Evolutionary conservation across 64 coral and sea anemone genomes (phyloP).

Genomic region (Anthopleura sola): DNA sequence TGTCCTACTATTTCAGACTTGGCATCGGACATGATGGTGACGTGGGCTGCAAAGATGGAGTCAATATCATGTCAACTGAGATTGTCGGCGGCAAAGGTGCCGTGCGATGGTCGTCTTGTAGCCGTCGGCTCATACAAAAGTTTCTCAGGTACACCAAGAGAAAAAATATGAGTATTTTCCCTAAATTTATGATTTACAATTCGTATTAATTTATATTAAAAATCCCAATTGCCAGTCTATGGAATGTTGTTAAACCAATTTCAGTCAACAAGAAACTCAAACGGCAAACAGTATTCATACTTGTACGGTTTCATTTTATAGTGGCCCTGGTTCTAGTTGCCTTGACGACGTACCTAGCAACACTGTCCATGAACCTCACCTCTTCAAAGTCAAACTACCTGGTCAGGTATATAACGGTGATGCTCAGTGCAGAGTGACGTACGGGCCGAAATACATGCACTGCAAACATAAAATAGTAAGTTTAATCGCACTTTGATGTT

Average conservation of each 20-base stretch:
- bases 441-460: slow-evolving; percentile 33
- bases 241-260: too few species aligned
- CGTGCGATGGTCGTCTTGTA: slow-evolving; percentile 75
- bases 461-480: slow-evolving; percentile 44
- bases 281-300: too few species aligned
- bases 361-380: slow-evolving; percentile 4
- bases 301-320: neutral
- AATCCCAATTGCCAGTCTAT: too few species aligned
- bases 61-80: slow-evolving; percentile 52
- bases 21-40: slow-evolving; percentile 45
- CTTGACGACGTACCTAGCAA: slow-evolving; percentile 52
- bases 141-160: slow-evolving; percentile 63
- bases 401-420: slow-evolving; percentile 64
- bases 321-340: slow-evolving; percentile 51
- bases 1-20: neutral
- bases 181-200: neutral
- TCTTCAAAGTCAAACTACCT: slow-evolving; percentile 63
- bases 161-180: neutral
- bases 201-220: too few species aligned
- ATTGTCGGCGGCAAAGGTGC: slow-evolving; percentile 46
- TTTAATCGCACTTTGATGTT: neutral
- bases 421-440: slow-evolving; percentile 59
- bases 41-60: slow-evolving; percentile 40
- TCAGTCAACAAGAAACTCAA: too few species aligned
- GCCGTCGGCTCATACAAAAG: slow-evolving; percentile 46